These are phyloP conservation scores for Myotis pilosus DNA, from an alignment of 2,797 vertebrate species.

Conservation along the genomic window DNA sequence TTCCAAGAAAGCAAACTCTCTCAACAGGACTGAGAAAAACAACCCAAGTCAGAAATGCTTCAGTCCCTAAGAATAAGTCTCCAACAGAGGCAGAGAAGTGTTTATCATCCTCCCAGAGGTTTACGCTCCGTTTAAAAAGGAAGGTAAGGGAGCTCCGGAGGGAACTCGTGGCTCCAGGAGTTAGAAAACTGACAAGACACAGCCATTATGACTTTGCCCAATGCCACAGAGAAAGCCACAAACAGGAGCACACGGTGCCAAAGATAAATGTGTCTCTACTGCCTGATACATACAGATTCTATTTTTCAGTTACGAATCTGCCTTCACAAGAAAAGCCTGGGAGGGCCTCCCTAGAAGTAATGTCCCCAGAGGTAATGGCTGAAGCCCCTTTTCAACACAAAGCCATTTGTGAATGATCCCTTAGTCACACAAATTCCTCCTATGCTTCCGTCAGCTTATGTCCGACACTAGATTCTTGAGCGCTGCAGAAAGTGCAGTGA, in stretches of 20 bases:
- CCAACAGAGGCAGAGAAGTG: neutral
- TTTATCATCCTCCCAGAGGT: neutral
- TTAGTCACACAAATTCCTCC: constrained; percentile 23
- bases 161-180: neutral
- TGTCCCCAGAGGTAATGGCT: constrained; percentile 56
- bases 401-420: constrained; percentile 50
- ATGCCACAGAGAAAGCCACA: constrained; percentile 8
- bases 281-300: constrained; percentile 34
- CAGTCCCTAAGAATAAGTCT: neutral
- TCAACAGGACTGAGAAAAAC: constrained; percentile 12
- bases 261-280: constrained; percentile 26
- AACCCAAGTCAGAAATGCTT: neutral
- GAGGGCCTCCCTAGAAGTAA: constrained; percentile 59
- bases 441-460: neutral
- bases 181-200: neutral
- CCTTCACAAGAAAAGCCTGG: constrained; percentile 54
- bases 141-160: neutral
- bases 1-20: constrained; percentile 48
- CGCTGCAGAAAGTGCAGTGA: neutral
- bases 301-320: constrained; percentile 61
- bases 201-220: constrained; percentile 13
- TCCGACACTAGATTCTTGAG: neutral
- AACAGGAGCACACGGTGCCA: constrained; percentile 17
- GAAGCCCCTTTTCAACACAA: constrained; percentile 54
- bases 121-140: neutral